Evolutionary conservation across 2,113 vertebrate genomes (phyloP).

Genomic region (Apeltes quadracus): DNA sequence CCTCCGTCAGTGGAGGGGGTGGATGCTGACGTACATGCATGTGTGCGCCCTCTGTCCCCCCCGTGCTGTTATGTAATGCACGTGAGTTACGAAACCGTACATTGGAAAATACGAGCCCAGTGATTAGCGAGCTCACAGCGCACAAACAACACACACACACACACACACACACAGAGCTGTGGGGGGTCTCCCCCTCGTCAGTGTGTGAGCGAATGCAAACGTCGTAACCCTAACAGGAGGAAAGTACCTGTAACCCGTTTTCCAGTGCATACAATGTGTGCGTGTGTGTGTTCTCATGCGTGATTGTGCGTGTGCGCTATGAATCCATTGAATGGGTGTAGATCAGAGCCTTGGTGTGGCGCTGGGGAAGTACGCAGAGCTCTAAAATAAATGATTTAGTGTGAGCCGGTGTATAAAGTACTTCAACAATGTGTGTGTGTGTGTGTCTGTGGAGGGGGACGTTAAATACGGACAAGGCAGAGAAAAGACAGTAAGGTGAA

Average conservation of each 20-base stretch:
- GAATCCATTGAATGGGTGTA: conserved; percentile 22
- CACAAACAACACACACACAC: conserved; percentile 31
- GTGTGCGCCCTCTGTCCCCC: conserved; percentile 32
- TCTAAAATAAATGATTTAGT: conserved; percentile 52
- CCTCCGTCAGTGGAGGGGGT: conserved; percentile 33
- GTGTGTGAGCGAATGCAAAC: conserved; percentile 31
- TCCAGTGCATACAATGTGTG: conserved; percentile 17
- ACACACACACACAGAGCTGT: conserved; percentile 33
- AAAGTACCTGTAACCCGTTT: conserved; percentile 14
- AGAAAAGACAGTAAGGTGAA: neutral
- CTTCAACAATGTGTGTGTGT: conserved; percentile 19
- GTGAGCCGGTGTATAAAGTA: conserved; percentile 6
- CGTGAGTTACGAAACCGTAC: conserved; percentile 77
- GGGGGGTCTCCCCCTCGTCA: conserved; percentile 19
- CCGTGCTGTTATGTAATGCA: conserved; percentile 73
- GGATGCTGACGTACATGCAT: conserved; percentile 63
- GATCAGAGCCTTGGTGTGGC: conserved; percentile 24
- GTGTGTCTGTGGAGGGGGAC: neutral
- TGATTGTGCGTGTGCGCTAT: neutral
- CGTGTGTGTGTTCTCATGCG: neutral
- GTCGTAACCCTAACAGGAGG: conserved; percentile 7
- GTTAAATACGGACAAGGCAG: neutral
- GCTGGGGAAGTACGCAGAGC: conserved; percentile 15
- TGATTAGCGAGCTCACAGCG: conserved; percentile 47
- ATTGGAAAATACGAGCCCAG: conserved; percentile 70